Percentiles rank a stretch among this genome's conserved stretches.
Evolutionary conservation across 2,113 vertebrate species (phyloP).

Genomic region (Picathartes gymnocephalus): DNA sequence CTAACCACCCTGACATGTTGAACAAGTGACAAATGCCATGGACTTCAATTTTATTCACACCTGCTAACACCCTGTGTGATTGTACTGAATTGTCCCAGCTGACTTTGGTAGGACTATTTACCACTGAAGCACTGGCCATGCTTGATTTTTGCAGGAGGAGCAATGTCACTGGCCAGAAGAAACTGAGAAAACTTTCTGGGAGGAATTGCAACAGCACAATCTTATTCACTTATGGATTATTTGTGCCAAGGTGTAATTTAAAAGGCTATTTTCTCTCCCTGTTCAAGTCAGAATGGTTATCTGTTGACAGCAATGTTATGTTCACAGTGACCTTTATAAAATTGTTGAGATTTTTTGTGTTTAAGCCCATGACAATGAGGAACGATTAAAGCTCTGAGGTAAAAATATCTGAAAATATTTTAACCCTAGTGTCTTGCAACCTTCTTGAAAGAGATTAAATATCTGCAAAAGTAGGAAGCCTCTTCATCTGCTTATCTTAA

Average conservation of each 20-base stretch:
- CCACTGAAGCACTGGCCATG: neutral
- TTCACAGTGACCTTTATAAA: neutral
- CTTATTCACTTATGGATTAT: neutral
- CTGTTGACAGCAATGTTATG: neutral
- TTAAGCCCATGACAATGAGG: neutral
- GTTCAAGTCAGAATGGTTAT: neutral
- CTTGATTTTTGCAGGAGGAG: neutral
- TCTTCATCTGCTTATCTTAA: conserved; percentile 24
- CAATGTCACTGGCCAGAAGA: neutral
- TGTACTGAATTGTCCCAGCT: neutral
- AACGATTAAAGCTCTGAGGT: neutral
- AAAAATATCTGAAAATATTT: neutral
- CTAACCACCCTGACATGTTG: neutral
- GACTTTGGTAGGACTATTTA: neutral
- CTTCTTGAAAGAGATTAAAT: neutral
- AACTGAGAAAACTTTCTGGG: neutral
- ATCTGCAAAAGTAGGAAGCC: neutral
- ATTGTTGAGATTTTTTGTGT: neutral
- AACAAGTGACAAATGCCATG: neutral
- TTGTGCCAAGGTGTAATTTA: neutral
- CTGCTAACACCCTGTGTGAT: accelerated
- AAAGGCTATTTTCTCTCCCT: neutral
- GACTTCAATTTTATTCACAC: neutral
- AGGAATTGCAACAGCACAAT: neutral
- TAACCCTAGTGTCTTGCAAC: neutral